Evolutionary conservation across 2,113 vertebrate genomes (phyloP).

Genomic region (Cyphomyrus discorhynchus): DNA sequence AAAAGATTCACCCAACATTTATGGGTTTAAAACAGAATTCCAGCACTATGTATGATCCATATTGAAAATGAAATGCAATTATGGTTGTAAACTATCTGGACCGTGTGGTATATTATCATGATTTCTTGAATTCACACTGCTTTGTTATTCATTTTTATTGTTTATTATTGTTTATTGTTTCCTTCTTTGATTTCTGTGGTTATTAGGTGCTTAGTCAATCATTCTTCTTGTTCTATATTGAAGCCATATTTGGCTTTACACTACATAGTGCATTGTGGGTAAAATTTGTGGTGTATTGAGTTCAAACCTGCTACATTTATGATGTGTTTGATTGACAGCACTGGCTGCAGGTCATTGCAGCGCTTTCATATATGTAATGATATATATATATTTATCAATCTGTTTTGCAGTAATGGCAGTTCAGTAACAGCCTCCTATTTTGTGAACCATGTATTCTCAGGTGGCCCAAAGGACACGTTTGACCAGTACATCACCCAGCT

Average conservation of each 20-base stretch:
- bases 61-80: not conserved
- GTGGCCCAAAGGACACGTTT: constrained; percentile 69
- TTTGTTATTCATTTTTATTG: not conserved
- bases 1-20: not conserved
- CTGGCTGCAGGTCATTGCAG: not conserved
- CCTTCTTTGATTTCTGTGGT: not conserved
- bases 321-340: not conserved
- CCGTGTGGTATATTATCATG: not conserved
- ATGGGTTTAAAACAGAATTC: not conserved
- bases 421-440: not conserved
- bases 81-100: not conserved
- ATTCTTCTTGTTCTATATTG: not conserved
- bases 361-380: not conserved
- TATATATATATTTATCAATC: not conserved
- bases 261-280: not conserved
- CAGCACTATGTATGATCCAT: not conserved
- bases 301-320: not conserved
- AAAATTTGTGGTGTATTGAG: not conserved
- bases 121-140: not conserved
- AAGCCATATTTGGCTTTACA: not conserved
- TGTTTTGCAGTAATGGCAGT: not conserved
- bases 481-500: constrained; percentile 86
- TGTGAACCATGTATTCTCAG: constrained; percentile 29
- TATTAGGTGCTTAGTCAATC: not conserved
- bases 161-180: not conserved